phyloP scores from a whole-genome alignment of 1,140 invertebrate genomes.

The Asobara japonica region DNA sequence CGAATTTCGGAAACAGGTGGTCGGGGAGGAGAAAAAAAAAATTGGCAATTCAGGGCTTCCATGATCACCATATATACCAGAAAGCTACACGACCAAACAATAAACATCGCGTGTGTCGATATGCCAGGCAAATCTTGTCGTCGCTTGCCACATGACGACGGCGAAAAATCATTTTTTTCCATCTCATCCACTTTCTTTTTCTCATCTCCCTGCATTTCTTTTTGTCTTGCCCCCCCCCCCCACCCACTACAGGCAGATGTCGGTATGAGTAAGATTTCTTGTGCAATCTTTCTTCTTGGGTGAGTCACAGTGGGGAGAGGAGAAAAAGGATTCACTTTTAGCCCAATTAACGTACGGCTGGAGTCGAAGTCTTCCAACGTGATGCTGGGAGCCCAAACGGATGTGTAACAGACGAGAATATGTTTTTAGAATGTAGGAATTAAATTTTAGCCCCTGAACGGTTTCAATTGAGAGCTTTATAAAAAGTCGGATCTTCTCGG shows the following conservation, averaged over 20 bases:
- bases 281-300: not conserved
- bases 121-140: not conserved
- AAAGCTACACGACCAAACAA: slow-evolving; percentile 4
- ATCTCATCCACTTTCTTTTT: not conserved
- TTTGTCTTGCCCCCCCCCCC: not conserved
- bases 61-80: not conserved
- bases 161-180: slow-evolving; percentile 1
- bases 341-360: slow-evolving; percentile 12
- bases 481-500: too few species aligned
- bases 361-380: slow-evolving; percentile 3
- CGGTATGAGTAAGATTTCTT: not conserved
- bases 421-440: not conserved
- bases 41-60: not conserved
- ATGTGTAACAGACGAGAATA: not conserved
- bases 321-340: slow-evolving; percentile 18
- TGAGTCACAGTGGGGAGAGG: not conserved
- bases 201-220: not conserved
- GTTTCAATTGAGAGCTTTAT: too few species aligned
- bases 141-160: slow-evolving; percentile 3
- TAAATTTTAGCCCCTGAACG: too few species aligned
- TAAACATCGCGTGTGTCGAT: slow-evolving; percentile 10
- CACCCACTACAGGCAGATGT: not conserved
- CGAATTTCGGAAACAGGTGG: slow-evolving; percentile 61
- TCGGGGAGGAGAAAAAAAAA: slow-evolving; percentile 34
- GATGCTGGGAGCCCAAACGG: not conserved